Evolutionary conservation across 1,140 invertebrate genomes (phyloP), one percentile per base, ranked within the genome.

Genomic region (Procambarus clarkii): DNA sequence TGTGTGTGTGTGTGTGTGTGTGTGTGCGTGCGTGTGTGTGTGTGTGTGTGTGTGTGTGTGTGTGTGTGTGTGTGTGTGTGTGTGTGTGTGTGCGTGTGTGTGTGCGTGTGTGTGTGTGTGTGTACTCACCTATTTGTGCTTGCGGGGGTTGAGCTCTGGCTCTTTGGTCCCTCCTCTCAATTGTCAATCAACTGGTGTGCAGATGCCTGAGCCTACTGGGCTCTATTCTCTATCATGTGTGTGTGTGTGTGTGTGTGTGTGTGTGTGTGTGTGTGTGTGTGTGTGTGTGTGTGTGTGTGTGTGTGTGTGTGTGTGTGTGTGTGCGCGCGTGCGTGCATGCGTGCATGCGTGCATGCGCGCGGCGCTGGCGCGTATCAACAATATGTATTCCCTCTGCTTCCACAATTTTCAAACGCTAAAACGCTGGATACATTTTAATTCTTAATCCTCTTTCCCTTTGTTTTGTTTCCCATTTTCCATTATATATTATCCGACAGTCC

Each of bases 11-110:
- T 54, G 50, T 54, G 1, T 54, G 50, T 54, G 50, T 64, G 18
- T 71, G 24, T 64, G 13, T 64, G 60, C 4, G 60, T 64, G 60
- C 4, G 60, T 18, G 60, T 64, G 60, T 64, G 18, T 18, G 60
- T 64, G 60, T 64, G 60, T 64, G 60, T 64, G 60, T 64, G 60
- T 64, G 60, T 64, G 60, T 64, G 60, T 64, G 60, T 64, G 60
- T 64, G 60, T 64, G 60, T 64, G 60, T 64, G 60, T 15, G 60
- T 64, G 60, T 64, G 60, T 64, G 60, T 64, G 15, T 64, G 60
- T 64, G 60, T 64, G 60, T 64, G 60, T 64, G 13, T 54, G 50
- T 54, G 1, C 4, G 50, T 54, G 50, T 54, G 50, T 54, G 50
- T 54, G 2, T 54, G 8, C n/a, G 50, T 54, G 50, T 54, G 50